Conservation (phyloP, 2,888 invertebrate genomes). For the Zeuzera pyrina region DNA sequence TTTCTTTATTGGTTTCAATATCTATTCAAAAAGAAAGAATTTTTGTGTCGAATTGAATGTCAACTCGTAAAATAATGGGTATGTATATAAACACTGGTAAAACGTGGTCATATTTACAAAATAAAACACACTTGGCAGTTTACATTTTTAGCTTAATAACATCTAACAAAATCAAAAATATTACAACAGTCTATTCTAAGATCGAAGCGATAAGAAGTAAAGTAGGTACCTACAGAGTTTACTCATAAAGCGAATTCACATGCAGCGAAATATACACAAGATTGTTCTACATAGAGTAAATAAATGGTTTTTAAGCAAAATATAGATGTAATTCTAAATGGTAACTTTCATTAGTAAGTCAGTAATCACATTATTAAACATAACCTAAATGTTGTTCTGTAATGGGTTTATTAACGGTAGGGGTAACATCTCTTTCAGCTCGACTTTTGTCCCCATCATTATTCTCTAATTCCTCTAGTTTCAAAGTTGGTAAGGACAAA, state of each 20-base stretch:
- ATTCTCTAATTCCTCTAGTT: constrained; percentile 45
- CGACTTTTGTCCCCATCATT: constrained; percentile 33
- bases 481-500: constrained; percentile 58
- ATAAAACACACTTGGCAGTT: constrained; percentile 16
- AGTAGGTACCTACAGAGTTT: constrained; percentile 1
- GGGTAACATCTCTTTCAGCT: constrained; percentile 44
- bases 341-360: constrained; percentile 10
- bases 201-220: constrained; percentile 6
- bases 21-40: neutral
- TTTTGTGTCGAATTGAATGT: constrained; percentile 20
- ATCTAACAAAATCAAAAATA: constrained; percentile 8
- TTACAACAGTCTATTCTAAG: constrained; percentile 4
- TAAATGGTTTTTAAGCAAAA: constrained; percentile 14
- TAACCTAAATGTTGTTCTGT: constrained; percentile 73
- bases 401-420: constrained; percentile 46
- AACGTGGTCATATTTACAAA: constrained; percentile 34
- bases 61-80: constrained; percentile 30
- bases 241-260: constrained; percentile 10
- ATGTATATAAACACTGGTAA: constrained; percentile 54
- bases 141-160: constrained; percentile 8
- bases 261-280: constrained; percentile 19
- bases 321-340: constrained; percentile 13
- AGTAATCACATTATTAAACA: constrained; percentile 36
- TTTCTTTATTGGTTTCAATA: neutral
- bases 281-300: constrained; percentile 9